Base-by-base conservation (phyloP, 2,113 vertebrate species). In the Sinocyclocheilus anshuiensis region DNA sequence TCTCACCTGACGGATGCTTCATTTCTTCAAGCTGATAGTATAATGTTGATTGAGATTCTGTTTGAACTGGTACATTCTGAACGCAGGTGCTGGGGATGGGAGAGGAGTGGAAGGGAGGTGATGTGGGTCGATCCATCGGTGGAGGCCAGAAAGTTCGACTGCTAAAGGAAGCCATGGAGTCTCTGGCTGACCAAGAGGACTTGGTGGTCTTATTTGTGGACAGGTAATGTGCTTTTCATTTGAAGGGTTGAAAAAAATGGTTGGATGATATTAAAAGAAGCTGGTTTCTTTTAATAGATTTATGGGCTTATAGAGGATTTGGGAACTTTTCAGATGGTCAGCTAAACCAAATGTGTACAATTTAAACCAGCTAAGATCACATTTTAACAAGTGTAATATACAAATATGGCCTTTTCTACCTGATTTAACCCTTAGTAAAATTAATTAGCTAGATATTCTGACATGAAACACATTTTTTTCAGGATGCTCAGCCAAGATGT, bases 121-220 rank as follows among this genome's bases (percentile, higher is more conserved):
- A 97, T 13, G 94, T 96, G 53, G 92, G 96, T 12, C 95, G 91
- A 24, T 96, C 96, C 7, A 97, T 99, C 69, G 98, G 98, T 0
- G 98, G 98, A 71, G 98, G 98, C 26, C 98, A 99, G 89, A 99
- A 99, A 91, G 97, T 99, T 84, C 94, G 97, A 78, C 93, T 99
- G 87, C 93, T 99, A 93, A 99, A 98, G 88, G 95, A 97, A 91
- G 94, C 92, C 89, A 94, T 98, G 95, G 91, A 93, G 85, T 90
- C 82, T 10, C 90, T 97, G 29, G 94, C 95, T 84, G 92, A 92
- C 84, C 96, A 96, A 78, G 96, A 97, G 22, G 97, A 99, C 88
- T 92, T 98, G 63, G 86, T 99, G 79, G 87, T 99, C 20, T 93
- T 99, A 53, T 95, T 95, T 82, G 96, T 97, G 90, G 97, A 99